phyloP scores from a whole-genome alignment of 1,140 invertebrate species.

The Pentalonia nigronervosa region DNA sequence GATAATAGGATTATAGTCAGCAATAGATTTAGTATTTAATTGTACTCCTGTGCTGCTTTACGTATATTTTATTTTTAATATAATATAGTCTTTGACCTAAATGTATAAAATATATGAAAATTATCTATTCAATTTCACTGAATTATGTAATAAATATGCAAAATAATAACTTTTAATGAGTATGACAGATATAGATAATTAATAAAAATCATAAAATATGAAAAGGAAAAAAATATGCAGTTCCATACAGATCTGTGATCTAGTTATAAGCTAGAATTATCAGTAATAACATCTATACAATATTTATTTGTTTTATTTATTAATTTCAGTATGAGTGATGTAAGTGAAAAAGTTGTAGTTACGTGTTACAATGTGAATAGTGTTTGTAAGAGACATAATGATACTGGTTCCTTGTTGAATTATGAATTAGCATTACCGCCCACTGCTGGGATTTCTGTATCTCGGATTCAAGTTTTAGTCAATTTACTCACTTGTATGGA shows the following conservation, averaged over 20 bases:
- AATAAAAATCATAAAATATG: background rate
- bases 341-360: constrained; percentile 45
- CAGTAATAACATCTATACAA: background rate
- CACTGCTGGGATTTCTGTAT: constrained; percentile 74
- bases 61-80: background rate
- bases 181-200: background rate
- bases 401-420: constrained; percentile 50
- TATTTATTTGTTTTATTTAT: constrained; percentile 10
- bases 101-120: no score
- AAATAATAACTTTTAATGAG: background rate
- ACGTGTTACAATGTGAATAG: constrained; percentile 61
- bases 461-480: constrained; percentile 84
- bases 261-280: background rate
- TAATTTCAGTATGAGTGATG: constrained; percentile 42
- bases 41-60: background rate
- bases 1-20: no score
- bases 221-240: background rate
- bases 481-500: constrained; percentile 90
- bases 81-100: no score
- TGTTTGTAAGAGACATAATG: constrained; percentile 13
- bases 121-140: background rate
- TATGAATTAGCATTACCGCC: constrained; percentile 83
- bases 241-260: background rate
- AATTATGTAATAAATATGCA: background rate
- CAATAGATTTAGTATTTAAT: no score